Evolutionary conservation across 2,113 vertebrate species (phyloP), one percentile per base, ranked within the genome.

Genomic region (Irena cyanogastra): DNA sequence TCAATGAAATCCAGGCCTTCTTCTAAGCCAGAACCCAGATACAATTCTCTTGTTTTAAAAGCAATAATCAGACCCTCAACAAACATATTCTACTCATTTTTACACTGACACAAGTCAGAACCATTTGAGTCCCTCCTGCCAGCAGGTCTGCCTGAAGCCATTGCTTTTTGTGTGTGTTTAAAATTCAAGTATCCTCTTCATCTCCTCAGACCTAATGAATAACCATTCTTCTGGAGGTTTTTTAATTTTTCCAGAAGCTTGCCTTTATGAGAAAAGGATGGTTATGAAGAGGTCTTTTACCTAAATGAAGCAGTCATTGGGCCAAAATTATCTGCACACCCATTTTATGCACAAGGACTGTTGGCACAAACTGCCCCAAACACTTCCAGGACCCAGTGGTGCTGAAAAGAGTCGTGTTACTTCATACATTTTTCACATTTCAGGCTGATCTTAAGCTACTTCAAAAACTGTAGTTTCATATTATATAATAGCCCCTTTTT

Each of bases 301-400:
- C 78, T 57, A 76, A 93, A 72, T 9, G 26, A 89, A 82, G 27
- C 26, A 71, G 26, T 24, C 33, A 39, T 2, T 56, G 60, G 37
- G 80, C 71, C 50, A 65, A 54, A 44, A 6, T 57, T 33, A 45
- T 42, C 39, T 53, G 28, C 33, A 79, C 49, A 26, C 17, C 1
- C 2, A 11, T 69, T 85, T 54, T 37, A 28, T 5, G 18, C 16
- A 3, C 0, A 0, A 5, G 47, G 44, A 35, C 39, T 31, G 22
- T 7, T 81, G 44, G 59, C 87, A 89, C 2, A 0, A 87, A 50
- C 44, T n/a, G 45, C 47, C 53, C 41, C 70, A 77, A 74, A 80
- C 18, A 9, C 70, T 57, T 42, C n/a, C 15, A 33, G 70, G 59
- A 64, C 9, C 37, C 70, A 84, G 6, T 0, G 21, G 14, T 56